phyloP scores from a whole-genome alignment of 2,113 vertebrate species.

The Mustelus asterias region DNA sequence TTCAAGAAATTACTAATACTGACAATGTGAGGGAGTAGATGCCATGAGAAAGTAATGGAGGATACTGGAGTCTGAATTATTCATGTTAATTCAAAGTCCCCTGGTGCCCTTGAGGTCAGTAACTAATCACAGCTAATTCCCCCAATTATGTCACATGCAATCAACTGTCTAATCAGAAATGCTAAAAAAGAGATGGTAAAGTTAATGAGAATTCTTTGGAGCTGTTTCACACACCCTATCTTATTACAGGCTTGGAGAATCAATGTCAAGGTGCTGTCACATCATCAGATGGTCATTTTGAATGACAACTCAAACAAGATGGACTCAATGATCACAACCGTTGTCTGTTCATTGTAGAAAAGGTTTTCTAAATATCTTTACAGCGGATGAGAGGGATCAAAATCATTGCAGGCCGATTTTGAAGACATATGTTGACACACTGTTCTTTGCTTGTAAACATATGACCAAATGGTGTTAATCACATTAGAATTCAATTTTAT shows the following conservation, averaged over 20 bases:
- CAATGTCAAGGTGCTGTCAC: neutral
- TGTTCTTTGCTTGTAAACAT: neutral
- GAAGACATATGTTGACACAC: neutral
- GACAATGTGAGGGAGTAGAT: neutral
- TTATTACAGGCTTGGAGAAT: neutral
- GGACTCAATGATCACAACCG: neutral
- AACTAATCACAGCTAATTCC: neutral
- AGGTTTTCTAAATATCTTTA: neutral
- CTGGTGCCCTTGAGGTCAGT: neutral
- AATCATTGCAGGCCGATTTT: neutral
- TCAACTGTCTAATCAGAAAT: neutral
- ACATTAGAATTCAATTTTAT: neutral
- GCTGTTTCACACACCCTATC: neutral
- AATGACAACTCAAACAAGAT: neutral
- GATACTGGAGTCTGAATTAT: neutral
- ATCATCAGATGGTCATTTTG: neutral
- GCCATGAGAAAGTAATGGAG: neutral
- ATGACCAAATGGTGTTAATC: neutral
- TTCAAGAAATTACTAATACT: neutral
- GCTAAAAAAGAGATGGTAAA: neutral
- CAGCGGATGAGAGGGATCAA: neutral
- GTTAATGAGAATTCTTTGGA: neutral
- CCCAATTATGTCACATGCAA: conserved; percentile 14
- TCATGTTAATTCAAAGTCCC: neutral
- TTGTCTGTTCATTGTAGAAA: neutral